These are phyloP conservation scores for Okapia johnstoni DNA, from an alignment of 2,113 vertebrate species.

Conservation along the genomic window DNA sequence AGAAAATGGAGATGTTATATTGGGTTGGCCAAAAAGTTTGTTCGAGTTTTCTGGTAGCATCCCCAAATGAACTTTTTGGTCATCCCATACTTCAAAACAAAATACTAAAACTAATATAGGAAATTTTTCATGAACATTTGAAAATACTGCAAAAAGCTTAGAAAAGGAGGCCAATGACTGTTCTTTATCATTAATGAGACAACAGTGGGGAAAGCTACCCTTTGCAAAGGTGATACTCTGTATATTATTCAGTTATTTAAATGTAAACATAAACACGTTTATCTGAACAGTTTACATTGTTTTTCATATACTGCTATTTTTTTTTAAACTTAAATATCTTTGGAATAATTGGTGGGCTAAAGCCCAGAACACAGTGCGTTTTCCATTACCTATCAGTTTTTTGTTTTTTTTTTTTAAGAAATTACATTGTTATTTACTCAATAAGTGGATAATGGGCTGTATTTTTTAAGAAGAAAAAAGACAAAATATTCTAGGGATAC, in stretches of 20 bases:
- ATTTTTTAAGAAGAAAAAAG: neutral
- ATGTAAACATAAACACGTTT: neutral
- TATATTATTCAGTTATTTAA: constrained; percentile 4
- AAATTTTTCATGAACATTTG: neutral
- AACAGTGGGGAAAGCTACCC: neutral
- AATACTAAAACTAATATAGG: neutral
- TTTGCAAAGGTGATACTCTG: neutral
- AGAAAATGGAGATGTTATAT: neutral
- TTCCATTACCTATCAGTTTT: neutral
- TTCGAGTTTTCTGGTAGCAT: neutral
- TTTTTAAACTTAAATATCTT: neutral
- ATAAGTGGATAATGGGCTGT: neutral
- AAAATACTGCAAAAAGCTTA: neutral
- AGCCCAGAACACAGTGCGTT: neutral
- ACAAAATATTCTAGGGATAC: neutral
- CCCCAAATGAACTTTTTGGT: neutral
- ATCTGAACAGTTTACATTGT: neutral
- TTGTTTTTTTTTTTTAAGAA: neutral
- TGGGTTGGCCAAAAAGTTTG: neutral
- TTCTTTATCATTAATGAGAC: neutral
- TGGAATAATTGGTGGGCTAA: neutral
- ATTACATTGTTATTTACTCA: neutral
- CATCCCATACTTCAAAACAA: neutral
- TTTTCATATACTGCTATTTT: neutral
- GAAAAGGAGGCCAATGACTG: neutral